A percentile compares a stretch with the other conserved stretches of the same genome.
Evolutionary conservation across 2,113 vertebrate species (phyloP).

Genomic region (Urocolius indicus): DNA sequence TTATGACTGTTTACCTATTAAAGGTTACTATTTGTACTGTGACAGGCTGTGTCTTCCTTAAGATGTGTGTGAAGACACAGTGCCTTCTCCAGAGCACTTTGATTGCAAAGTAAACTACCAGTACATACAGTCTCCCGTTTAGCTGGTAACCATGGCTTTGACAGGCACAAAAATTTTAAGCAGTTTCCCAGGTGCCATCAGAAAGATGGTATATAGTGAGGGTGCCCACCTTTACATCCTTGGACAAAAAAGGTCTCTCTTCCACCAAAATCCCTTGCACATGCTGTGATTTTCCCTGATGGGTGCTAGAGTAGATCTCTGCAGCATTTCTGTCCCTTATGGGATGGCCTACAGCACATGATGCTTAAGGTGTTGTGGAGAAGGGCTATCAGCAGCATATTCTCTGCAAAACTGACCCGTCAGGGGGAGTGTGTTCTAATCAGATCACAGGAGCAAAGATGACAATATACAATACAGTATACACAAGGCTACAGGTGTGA

Average conservation of each 20-base stretch:
- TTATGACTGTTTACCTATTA: neutral
- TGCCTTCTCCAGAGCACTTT: neutral
- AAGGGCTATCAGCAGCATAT: neutral
- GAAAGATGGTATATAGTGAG: neutral
- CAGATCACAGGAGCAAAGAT: neutral
- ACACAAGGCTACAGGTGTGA: neutral
- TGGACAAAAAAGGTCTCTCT: neutral
- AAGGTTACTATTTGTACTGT: neutral
- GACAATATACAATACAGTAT: neutral
- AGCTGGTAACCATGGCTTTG: neutral
- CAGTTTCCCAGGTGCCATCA: neutral
- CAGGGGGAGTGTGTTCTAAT: neutral
- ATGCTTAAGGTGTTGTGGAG: neutral
- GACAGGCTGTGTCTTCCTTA: neutral
- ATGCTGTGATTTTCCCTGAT: neutral
- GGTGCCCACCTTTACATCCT: neutral
- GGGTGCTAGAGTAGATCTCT: neutral
- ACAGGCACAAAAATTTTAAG: neutral
- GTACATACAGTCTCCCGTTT: neutral
- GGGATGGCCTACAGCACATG: neutral
- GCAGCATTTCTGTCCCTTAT: neutral
- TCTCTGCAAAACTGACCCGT: neutral
- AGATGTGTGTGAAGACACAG: neutral
- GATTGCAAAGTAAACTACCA: neutral
- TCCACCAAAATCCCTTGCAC: neutral